Base-by-base conservation (phyloP, 2,888 invertebrate species). In the Pteria penguin region DNA sequence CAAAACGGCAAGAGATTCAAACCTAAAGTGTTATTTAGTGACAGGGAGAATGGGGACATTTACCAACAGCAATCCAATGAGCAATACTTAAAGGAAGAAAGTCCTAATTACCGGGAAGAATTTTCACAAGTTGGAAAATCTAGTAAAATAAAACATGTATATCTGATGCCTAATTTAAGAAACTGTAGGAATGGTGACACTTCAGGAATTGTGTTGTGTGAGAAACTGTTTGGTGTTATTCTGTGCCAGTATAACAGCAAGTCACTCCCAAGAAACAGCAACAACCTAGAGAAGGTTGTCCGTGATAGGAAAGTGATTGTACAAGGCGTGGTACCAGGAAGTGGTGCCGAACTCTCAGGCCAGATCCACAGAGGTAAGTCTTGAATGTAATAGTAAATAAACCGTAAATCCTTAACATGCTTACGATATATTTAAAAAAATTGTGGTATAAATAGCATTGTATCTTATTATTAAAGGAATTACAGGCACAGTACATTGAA, bases 301-400 rank as follows among this genome's bases (percentile, higher is more conserved):
- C 80, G 83, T 54, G 87, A 87, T 31, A 81, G 87, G 45, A 89
- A 87, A 63, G 76, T 89, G 18, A 86, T 89, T 31, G 88, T 89
- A 14, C 88, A 89, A 54, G 85, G 82, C 63, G 86, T 89, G 1
- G 73, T 83, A 31, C 72, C 78, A 5, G 83, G 85, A n/a, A 85
- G 85, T 63, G 76, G 82, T 52, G 86, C 88, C 24, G 83, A 87
- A 63, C 78, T 80, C 24, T 86, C 81, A 70, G 83, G 83, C 1
- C 82, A 83, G 58, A 84, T 89, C 65, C 84, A 86, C 62, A 87
- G 87, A 85, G 88, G 88, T 88, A 79, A 61, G n/a, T n/a, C n/a
- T n/a, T n/a, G n/a, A n/a, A n/a, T n/a, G n/a, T n/a, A n/a, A n/a
- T n/a, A n/a, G n/a, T n/a, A n/a, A n/a, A n/a, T n/a, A n/a, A n/a